Percentiles rank a stretch among this genome's conserved stretches.
Evolutionary conservation across 1,140 invertebrate genomes (phyloP).

Genomic region (Cydia pomonella): DNA sequence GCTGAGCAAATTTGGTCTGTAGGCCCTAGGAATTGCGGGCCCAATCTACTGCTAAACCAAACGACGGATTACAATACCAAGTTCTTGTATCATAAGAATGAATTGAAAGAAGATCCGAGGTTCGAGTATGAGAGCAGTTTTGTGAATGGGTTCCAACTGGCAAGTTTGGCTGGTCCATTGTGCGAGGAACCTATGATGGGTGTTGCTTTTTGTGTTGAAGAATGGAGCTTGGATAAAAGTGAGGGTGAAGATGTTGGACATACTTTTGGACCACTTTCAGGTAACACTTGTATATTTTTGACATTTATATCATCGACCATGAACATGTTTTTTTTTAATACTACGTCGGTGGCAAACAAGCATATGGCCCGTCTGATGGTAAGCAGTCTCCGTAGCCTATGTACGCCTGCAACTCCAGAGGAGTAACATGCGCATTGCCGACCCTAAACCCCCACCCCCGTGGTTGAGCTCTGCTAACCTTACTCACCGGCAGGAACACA

Average conservation of each 20-base stretch:
- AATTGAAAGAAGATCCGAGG: slow-evolving; percentile 76
- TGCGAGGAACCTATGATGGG: slow-evolving; percentile 98
- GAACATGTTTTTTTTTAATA: too few species aligned
- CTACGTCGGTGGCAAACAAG: too few species aligned
- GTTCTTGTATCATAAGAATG: slow-evolving; percentile 70
- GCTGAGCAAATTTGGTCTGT: slow-evolving; percentile 93
- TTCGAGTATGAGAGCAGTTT: slow-evolving; percentile 89
- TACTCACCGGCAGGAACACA: too few species aligned
- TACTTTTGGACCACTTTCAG: slow-evolving; percentile 81
- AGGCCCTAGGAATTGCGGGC: slow-evolving; percentile 93
- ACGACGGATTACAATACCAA: slow-evolving; percentile 82
- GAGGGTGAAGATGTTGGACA: slow-evolving; percentile 73
- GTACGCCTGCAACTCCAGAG: too few species aligned
- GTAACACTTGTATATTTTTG: slow-evolving; percentile 54
- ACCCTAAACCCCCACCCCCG: too few species aligned
- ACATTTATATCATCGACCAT: not conserved
- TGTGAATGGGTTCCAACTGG: slow-evolving; percentile 97
- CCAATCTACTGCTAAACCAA: slow-evolving; percentile 93
- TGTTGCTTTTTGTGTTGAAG: slow-evolving; percentile 93
- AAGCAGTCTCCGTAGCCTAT: too few species aligned
- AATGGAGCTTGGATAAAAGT: slow-evolving; percentile 85
- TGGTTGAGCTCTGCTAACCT: too few species aligned
- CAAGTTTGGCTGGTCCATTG: slow-evolving; percentile 92
- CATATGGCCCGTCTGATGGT: too few species aligned
- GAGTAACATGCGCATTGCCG: too few species aligned